Evolutionary conservation across 1,140 invertebrate genomes (phyloP).

Genomic region (Euwallacea fornicatus): DNA sequence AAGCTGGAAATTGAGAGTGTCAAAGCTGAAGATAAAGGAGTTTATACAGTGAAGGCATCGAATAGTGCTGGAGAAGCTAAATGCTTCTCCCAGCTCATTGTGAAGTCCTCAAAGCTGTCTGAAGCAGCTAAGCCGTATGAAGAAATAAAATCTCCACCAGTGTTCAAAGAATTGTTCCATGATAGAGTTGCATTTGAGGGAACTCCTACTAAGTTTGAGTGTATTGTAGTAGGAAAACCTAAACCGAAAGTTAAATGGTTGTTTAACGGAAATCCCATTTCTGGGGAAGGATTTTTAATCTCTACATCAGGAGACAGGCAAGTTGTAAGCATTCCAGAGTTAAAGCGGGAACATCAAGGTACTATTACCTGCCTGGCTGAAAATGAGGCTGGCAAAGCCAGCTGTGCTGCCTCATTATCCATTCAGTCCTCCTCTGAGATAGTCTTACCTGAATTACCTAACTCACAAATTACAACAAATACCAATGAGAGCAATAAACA

Average conservation of each 20-base stretch:
- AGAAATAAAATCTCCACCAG: slow-evolving; percentile 64
- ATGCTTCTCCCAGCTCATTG: slow-evolving; percentile 76
- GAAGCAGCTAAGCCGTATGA: slow-evolving; percentile 55
- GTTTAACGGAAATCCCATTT: slow-evolving; percentile 70
- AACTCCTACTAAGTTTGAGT: slow-evolving; percentile 70
- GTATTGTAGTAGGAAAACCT: slow-evolving; percentile 70
- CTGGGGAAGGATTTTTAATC: slow-evolving; percentile 70
- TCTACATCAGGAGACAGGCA: slow-evolving; percentile 72
- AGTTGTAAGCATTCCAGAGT: slow-evolving; percentile 65
- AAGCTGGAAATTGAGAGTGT: slow-evolving; percentile 63
- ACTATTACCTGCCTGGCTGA: slow-evolving; percentile 74
- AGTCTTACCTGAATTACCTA: slow-evolving; percentile 48
- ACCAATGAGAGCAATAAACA: slow-evolving; percentile 41
- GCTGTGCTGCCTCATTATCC: slow-evolving; percentile 63
- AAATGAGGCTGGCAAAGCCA: slow-evolving; percentile 71
- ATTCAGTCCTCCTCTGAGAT: slow-evolving; percentile 53
- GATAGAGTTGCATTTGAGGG: slow-evolving; percentile 59
- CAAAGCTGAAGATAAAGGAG: slow-evolving; percentile 67
- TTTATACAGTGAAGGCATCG: slow-evolving; percentile 74
- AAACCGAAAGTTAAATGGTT: slow-evolving; percentile 75
- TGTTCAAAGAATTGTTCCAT: slow-evolving; percentile 67
- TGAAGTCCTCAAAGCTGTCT: slow-evolving; percentile 60
- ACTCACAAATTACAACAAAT: not conserved
- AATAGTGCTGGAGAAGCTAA: slow-evolving; percentile 77
- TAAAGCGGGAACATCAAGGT: slow-evolving; percentile 63